Evolutionary conservation across 1,140 invertebrate species (phyloP).

Genomic region (Drosophila ambigua): DNA sequence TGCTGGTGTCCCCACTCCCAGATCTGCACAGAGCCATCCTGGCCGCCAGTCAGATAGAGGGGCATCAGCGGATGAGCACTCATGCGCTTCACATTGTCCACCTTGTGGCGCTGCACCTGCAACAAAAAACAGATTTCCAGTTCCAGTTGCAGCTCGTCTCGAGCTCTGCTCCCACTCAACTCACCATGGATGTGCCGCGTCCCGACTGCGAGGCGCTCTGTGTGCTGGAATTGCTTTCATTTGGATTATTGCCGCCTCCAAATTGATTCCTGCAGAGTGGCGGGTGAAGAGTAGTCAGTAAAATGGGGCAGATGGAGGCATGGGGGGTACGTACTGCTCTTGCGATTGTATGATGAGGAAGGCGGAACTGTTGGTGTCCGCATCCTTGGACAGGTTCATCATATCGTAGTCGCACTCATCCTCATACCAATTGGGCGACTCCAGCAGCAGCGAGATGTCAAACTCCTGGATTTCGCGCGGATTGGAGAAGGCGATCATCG

Average conservation of each 20-base stretch:
- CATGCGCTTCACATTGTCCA: slow-evolving; percentile 97
- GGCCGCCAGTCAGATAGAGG: slow-evolving; percentile 97
- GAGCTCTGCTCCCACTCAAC: slow-evolving; percentile 58
- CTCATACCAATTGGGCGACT: slow-evolving; percentile 95
- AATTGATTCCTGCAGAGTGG: slow-evolving; percentile 50
- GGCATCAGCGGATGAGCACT: slow-evolving; percentile 97
- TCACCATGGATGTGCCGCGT: slow-evolving; percentile 93
- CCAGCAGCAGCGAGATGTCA: slow-evolving; percentile 95
- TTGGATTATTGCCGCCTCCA: slow-evolving; percentile 39
- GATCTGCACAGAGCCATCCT: slow-evolving; percentile 98
- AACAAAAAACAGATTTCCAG: neutral
- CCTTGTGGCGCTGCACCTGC: slow-evolving; percentile 93
- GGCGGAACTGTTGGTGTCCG: slow-evolving; percentile 90
- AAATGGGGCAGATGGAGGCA: too few species aligned
- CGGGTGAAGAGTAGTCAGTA: neutral
- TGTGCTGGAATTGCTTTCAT: slow-evolving; percentile 67
- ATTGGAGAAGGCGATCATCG: slow-evolving; percentile 95
- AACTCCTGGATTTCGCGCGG: slow-evolving; percentile 98
- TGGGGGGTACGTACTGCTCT: slow-evolving; percentile 72
- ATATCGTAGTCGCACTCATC: slow-evolving; percentile 98
- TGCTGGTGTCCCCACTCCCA: slow-evolving; percentile 99
- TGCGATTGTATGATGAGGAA: slow-evolving; percentile 97
- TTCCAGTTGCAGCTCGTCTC: neutral
- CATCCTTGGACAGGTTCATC: slow-evolving; percentile 92
- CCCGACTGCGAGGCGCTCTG: slow-evolving; percentile 92